Evolutionary conservation across 2,797 vertebrate species (phyloP).

Genomic region (Xenentodon cancila): DNA sequence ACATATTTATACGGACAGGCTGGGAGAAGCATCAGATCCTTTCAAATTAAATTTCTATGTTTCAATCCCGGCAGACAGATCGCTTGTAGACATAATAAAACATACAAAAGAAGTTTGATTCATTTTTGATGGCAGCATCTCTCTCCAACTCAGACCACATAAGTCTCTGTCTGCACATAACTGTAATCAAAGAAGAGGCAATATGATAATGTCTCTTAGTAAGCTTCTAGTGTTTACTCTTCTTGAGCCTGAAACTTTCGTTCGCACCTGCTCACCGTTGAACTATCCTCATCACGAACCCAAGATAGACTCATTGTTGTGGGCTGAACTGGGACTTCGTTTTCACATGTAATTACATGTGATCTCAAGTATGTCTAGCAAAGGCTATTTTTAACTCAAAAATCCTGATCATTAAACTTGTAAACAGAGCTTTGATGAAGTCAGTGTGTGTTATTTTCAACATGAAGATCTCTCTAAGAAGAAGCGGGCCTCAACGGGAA

Average conservation of each 20-base stretch:
- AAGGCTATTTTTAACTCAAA: slow-evolving; percentile 57
- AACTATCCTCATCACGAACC: slow-evolving; percentile 19
- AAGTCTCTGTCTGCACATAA: slow-evolving; percentile 1
- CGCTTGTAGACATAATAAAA: slow-evolving; percentile 58
- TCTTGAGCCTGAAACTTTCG: not conserved
- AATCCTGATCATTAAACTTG: slow-evolving; percentile 56
- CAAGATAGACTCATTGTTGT: slow-evolving; percentile 1
- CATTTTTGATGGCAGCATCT: slow-evolving; percentile 36
- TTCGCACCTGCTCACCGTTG: not conserved
- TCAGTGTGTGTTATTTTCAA: slow-evolving; percentile 24
- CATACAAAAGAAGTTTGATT: slow-evolving; percentile 24
- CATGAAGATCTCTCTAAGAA: slow-evolving; percentile 43
- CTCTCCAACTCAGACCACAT: slow-evolving; percentile 26
- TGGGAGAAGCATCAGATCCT: slow-evolving; percentile 58
- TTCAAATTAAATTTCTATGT: slow-evolving; percentile 68
- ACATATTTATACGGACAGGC: slow-evolving; percentile 56
- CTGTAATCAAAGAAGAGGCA: slow-evolving; percentile 34
- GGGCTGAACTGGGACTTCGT: not conserved
- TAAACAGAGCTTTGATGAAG: slow-evolving; percentile 39
- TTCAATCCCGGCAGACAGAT: slow-evolving; percentile 51
- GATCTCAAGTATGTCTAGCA: slow-evolving; percentile 31
- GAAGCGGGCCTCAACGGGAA: slow-evolving; percentile 5
- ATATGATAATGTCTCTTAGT: slow-evolving; percentile 27
- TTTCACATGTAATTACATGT: not conserved
- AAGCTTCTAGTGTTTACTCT: slow-evolving; percentile 15